Conservation (phyloP, 2,113 vertebrate species). For the Malaclemys terrapin region DNA sequence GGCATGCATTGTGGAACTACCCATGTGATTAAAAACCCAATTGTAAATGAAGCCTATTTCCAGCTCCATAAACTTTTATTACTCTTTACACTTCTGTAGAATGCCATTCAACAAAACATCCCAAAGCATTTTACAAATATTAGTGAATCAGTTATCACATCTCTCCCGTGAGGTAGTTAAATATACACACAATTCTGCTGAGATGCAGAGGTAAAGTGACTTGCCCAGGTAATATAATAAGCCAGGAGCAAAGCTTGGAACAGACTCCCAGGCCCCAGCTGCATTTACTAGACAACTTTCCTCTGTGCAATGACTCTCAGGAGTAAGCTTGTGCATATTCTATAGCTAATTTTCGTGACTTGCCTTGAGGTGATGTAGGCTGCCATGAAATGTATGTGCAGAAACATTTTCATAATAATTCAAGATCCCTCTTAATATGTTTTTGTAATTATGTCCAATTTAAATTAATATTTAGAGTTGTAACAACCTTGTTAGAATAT, state of each 20-base stretch:
- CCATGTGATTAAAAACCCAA: not conserved
- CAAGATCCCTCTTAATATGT: constrained; percentile 1
- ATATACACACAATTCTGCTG: not conserved
- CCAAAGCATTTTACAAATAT: not conserved
- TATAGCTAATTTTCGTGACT: not conserved
- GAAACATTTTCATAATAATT: not conserved
- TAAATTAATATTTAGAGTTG: constrained; percentile 13
- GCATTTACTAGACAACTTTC: not conserved
- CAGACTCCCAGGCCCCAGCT: not conserved
- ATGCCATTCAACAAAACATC: not conserved
- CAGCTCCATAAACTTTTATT: not conserved
- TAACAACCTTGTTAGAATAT: not conserved
- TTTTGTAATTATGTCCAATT: not conserved
- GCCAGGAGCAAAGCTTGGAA: not conserved
- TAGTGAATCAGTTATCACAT: not conserved
- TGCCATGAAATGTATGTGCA: not conserved
- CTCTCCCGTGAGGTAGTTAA: not conserved
- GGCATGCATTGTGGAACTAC: not conserved
- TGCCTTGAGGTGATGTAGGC: not conserved
- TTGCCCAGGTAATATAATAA: not conserved
- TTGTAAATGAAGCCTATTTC: not conserved
- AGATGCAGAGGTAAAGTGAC: not conserved
- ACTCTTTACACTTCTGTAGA: not conserved
- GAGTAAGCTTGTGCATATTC: not conserved
- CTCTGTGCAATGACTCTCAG: not conserved